Evolutionary conservation across 2,797 vertebrate genomes (phyloP).

Genomic region (Lerista edwardsae): DNA sequence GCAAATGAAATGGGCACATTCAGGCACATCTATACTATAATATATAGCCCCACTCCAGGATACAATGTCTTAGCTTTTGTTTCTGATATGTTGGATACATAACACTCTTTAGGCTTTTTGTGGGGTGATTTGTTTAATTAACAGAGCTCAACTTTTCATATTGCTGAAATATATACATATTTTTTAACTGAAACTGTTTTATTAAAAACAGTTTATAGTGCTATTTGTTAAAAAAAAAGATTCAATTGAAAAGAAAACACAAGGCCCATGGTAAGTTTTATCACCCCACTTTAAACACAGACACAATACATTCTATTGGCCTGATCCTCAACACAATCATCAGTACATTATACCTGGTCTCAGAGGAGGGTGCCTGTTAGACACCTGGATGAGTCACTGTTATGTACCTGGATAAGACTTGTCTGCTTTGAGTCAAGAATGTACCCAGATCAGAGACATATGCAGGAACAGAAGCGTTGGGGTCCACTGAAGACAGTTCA

Average conservation of each 20-base stretch:
- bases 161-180: slow-evolving; percentile 64
- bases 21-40: slow-evolving; percentile 44
- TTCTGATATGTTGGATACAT: slow-evolving; percentile 53
- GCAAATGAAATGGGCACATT: background rate
- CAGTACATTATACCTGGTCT: background rate
- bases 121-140: slow-evolving; percentile 70
- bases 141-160: slow-evolving; percentile 55
- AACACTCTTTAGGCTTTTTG: slow-evolving; percentile 39
- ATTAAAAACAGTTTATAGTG: slow-evolving; percentile 21
- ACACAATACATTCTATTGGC: background rate
- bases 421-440: background rate
- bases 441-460: background rate
- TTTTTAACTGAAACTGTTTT: slow-evolving; percentile 51
- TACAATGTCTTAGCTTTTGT: slow-evolving; percentile 60
- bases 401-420: background rate
- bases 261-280: background rate
- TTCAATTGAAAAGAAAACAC: slow-evolving; percentile 33
- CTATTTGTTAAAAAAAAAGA: background rate
- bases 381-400: background rate
- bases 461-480: background rate
- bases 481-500: background rate
- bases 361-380: background rate
- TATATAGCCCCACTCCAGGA: slow-evolving; percentile 30
- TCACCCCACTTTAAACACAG: background rate
- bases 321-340: background rate